A percentile compares a stretch with the other conserved stretches of the same genome.
These are phyloP conservation scores for Pantherophis guttatus DNA, from an alignment of 2,113 vertebrate species.

Conservation along the genomic window DNA sequence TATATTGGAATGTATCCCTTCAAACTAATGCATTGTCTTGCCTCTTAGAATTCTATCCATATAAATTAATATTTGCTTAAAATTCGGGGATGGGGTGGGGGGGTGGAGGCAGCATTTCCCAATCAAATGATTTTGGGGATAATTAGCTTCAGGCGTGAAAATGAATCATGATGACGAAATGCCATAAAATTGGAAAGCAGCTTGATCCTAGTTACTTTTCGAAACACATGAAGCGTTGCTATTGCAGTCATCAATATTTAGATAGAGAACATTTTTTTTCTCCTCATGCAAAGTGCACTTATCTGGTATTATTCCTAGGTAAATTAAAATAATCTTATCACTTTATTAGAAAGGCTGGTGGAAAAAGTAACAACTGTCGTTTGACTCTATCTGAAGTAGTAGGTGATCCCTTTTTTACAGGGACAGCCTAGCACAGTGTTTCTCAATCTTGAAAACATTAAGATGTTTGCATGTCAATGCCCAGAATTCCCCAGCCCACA, in stretches of 20 bases:
- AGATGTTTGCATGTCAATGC: neutral
- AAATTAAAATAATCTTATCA: neutral
- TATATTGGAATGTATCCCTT: neutral
- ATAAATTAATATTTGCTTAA: neutral
- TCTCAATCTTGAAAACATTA: neutral
- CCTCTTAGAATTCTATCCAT: neutral
- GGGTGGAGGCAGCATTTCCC: neutral
- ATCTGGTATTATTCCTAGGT: neutral
- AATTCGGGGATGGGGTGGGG: neutral
- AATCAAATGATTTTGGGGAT: neutral
- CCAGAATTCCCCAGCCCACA: neutral
- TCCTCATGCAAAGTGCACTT: neutral
- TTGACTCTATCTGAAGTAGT: neutral
- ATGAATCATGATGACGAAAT: neutral
- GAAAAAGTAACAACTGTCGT: neutral
- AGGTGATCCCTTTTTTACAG: neutral
- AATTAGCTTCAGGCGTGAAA: neutral
- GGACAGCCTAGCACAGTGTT: neutral
- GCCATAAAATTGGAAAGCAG: neutral
- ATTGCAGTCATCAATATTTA: neutral
- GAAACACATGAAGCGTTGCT: neutral
- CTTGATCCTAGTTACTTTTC: neutral
- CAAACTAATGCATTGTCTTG: neutral
- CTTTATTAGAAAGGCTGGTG: neutral
- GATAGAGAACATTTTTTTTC: neutral